A percentile compares a stretch with the other conserved stretches of the same genome.
Evolutionary conservation across 2,113 vertebrate species (phyloP).

Genomic region (Steatornis caripensis): DNA sequence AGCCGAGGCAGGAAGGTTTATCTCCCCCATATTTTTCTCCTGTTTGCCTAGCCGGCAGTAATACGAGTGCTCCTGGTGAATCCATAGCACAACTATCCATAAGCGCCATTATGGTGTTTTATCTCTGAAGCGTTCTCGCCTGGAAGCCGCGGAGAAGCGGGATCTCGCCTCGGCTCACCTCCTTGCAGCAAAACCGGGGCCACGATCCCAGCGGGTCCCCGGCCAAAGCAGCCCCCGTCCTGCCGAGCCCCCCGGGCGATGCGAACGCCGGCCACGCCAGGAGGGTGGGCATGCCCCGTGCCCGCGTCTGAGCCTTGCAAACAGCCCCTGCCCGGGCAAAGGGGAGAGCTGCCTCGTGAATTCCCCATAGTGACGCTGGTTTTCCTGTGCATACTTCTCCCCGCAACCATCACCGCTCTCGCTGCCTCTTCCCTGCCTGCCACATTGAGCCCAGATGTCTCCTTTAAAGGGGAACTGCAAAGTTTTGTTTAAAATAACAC

Average conservation of each 20-base stretch:
- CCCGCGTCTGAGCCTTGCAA: not conserved
- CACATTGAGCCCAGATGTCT: constrained; percentile 63
- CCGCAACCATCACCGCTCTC: not conserved
- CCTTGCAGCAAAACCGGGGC: not conserved
- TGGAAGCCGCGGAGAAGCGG: not conserved
- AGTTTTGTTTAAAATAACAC: constrained; percentile 62
- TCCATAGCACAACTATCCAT: not conserved
- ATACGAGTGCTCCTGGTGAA: not conserved
- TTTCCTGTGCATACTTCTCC: not conserved
- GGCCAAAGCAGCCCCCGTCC: not conserved
- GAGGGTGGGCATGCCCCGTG: not conserved
- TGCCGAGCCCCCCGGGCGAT: rapidly evolving
- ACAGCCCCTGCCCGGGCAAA: not conserved
- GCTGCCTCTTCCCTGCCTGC: not conserved
- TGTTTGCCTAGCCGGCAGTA: not conserved
- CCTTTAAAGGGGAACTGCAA: constrained; percentile 60
- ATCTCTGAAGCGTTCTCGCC: not conserved
- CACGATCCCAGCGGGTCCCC: not conserved
- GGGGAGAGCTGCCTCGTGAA: not conserved
- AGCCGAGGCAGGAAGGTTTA: not conserved
- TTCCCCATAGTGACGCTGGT: not conserved
- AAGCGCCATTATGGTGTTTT: rapidly evolving
- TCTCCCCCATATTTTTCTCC: not conserved
- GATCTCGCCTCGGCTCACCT: not conserved
- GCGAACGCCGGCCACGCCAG: not conserved